Percentiles rank a stretch among this genome's conserved stretches.
phyloP scores from a whole-genome alignment of 2,888 invertebrate genomes.

The Drosophila histrio region DNA sequence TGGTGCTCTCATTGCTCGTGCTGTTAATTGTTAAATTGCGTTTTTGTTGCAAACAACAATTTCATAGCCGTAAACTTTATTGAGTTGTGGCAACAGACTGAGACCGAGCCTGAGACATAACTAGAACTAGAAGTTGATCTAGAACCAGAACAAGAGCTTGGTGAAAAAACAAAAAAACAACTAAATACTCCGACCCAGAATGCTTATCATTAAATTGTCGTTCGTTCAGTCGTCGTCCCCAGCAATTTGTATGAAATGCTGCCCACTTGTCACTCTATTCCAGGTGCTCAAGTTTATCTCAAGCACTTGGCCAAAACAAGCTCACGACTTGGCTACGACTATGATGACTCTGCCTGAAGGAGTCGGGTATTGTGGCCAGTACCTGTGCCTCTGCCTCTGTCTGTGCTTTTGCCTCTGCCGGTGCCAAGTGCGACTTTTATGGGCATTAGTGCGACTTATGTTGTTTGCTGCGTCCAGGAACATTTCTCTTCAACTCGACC shows the following conservation, averaged over 20 bases:
- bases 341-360: constrained; percentile 4
- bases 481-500: constrained; percentile 36
- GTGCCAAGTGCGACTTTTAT: constrained; percentile 72
- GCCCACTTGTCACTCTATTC: constrained; percentile 79
- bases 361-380: constrained; percentile 7
- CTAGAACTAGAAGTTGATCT: background rate
- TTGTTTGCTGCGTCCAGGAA: constrained; percentile 67
- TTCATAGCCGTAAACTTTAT: constrained; percentile 75
- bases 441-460: constrained; percentile 78
- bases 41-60: constrained; percentile 76
- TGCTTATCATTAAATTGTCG: constrained; percentile 80
- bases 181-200: constrained; percentile 38
- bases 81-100: constrained; percentile 65
- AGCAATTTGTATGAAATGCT: constrained; percentile 80
- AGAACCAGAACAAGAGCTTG: constrained; percentile 6
- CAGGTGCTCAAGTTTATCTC: constrained; percentile 77
- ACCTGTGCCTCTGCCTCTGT: background rate
- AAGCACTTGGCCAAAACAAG: constrained; percentile 68
- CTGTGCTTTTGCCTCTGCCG: background rate
- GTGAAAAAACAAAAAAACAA: background rate
- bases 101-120: background rate
- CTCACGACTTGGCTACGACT: constrained; percentile 45
- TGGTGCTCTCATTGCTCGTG: constrained; percentile 53
- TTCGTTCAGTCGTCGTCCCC: constrained; percentile 53
- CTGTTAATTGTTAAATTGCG: constrained; percentile 80